Evolutionary conservation across 2,888 invertebrate species (phyloP), one percentile per base, ranked within the genome.

Genomic region (Coleophora flavipennella): DNA sequence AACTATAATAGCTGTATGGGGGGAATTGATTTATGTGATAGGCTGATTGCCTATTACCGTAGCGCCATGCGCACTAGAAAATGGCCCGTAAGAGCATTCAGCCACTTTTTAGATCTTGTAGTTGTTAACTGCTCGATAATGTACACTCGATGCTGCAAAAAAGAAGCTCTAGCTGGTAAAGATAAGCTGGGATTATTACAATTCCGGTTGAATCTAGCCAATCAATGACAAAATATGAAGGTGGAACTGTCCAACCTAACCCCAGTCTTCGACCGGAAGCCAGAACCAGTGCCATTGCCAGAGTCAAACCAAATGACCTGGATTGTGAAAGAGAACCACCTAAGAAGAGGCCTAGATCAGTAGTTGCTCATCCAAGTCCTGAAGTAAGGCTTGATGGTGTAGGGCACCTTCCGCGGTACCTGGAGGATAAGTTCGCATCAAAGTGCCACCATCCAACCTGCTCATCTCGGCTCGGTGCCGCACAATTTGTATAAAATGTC

Each of bases 1-100:
- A 50, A 52, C 39, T 58, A 58, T 46, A 59, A 62, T 43, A 44
- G 44, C 36, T 53, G 44, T 31, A 47, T 46, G 50, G 61, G 60
- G 33, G 58, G 62, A 8, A 62, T 60, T 8, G 60, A 65, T 45
- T 40, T 60, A 8, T 49, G 53, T 32, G 58, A 61, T 39, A 55
- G 57, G 43, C 45, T 67, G 14, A 50, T 58, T 25, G 53, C 58
- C 9, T 49, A 57, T 31, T 59, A 60, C 41, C 48, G 58, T 29
- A 62, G 55, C 12, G 42, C 51, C 31, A 45, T 56, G 44, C 44
- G 45, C 13, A 45, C 48, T 36, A 45, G 32, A 14, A 49, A 46
- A 38, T 48, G 45, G 45, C 42, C 48, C 9, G 33, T 43, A 11
- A 36, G 43, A 45, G 32, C 34, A 26, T 48, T 47, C 36, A 31